Conservation (phyloP, 2,888 invertebrate species). For the Gonocerus acuteangulatus region DNA sequence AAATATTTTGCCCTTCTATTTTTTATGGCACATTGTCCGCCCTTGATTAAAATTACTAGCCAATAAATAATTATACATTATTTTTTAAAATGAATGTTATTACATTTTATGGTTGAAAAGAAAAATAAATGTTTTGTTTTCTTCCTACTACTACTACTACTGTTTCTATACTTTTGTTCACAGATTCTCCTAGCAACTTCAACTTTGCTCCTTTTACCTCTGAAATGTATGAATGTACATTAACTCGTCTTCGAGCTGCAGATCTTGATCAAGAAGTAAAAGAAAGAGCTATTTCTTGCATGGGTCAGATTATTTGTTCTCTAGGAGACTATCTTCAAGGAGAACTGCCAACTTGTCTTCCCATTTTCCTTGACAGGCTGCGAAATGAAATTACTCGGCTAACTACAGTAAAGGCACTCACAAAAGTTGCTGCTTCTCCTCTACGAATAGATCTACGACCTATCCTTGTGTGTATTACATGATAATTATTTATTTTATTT, state of each 20-base stretch:
- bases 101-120: no score
- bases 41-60: no score
- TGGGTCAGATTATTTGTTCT: constrained; percentile 89
- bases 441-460: constrained; percentile 73
- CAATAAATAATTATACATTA: no score
- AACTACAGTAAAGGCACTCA: constrained; percentile 91
- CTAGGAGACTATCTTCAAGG: constrained; percentile 49
- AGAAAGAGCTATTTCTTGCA: constrained; percentile 92
- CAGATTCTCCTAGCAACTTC: constrained; percentile 50
- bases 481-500: constrained; percentile 26
- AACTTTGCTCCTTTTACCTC: constrained; percentile 72
- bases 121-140: no score
- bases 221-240: constrained; percentile 74
- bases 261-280: constrained; percentile 99
- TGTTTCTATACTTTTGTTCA: no score
- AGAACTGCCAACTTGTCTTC: constrained; percentile 78
- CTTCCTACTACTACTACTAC: no score
- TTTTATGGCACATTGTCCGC: no score
- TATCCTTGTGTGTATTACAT: constrained; percentile 55
- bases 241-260: constrained; percentile 79
- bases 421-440: constrained; percentile 86
- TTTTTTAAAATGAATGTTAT: no score
- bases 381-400: constrained; percentile 94
- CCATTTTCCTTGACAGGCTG: constrained; percentile 88
- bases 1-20: no score